Evolutionary conservation across 2,113 vertebrate genomes (phyloP).

Genomic region (Eptesicus fuscus): DNA sequence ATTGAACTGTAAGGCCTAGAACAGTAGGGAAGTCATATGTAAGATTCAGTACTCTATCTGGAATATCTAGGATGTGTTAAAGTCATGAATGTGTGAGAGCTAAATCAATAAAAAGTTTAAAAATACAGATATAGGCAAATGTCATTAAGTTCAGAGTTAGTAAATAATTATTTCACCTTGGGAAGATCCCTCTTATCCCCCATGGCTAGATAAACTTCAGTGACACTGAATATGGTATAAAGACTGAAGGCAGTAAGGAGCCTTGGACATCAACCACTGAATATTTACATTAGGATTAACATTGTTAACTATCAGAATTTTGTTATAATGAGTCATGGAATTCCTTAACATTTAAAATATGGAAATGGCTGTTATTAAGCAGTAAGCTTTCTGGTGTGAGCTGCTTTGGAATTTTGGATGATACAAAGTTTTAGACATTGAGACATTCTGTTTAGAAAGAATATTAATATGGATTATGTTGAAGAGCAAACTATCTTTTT

Average conservation of each 20-base stretch:
- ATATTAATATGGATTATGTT: neutral
- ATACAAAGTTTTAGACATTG: neutral
- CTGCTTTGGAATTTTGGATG: neutral
- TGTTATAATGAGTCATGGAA: neutral
- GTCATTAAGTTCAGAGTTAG: neutral
- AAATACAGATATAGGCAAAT: neutral
- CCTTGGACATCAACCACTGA: neutral
- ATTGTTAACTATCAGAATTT: neutral
- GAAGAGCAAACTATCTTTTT: neutral
- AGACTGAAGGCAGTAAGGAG: neutral
- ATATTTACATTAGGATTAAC: neutral
- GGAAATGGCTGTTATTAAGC: neutral
- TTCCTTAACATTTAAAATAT: neutral
- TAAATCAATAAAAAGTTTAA: neutral
- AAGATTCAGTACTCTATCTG: neutral
- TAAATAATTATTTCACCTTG: neutral
- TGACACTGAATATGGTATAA: neutral
- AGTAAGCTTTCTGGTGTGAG: slow-evolving; percentile 17
- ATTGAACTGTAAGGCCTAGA: neutral
- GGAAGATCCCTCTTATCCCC: neutral
- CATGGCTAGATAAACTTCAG: neutral
- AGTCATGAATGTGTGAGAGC: neutral
- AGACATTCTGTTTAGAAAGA: neutral
- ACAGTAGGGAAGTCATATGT: neutral
- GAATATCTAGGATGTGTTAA: neutral